These are phyloP conservation scores for Sarcophaga caerulescens DNA, from an alignment of 2,888 invertebrate species.

Conservation along the genomic window DNA sequence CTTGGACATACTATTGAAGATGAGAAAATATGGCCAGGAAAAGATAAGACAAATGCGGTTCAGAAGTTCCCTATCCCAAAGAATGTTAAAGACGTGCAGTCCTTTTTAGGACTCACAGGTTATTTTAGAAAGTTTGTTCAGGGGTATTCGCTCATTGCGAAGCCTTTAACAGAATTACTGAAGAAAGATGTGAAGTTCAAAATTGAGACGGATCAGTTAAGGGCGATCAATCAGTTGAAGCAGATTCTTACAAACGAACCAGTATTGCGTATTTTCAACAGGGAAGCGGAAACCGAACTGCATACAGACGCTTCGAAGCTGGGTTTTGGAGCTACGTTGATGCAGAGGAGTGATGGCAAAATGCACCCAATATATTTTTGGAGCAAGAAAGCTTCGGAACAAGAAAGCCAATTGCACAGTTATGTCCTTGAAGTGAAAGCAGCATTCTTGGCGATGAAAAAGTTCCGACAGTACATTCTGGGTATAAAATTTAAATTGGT, in stretches of 20 bases:
- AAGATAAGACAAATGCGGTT: conserved; percentile 20
- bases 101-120: conserved; percentile 50
- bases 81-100: conserved; percentile 38
- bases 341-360: conserved; percentile 50
- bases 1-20: conserved; percentile 23
- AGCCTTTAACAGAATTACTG: conserved; percentile 55
- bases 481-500: conserved; percentile 43
- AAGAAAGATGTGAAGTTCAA: conserved; percentile 53
- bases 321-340: conserved; percentile 54
- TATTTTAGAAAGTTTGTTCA: conserved; percentile 50
- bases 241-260: conserved; percentile 38
- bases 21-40: conserved; percentile 31
- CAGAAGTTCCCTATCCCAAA: conserved; percentile 36
- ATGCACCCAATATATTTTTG: conserved; percentile 53
- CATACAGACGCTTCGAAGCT: conserved; percentile 53
- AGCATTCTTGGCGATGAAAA: conserved; percentile 36
- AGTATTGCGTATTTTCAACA: conserved; percentile 33
- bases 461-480: conserved; percentile 48
- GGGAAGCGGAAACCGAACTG: conserved; percentile 35
- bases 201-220: conserved; percentile 43
- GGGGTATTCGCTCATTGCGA: conserved; percentile 35
- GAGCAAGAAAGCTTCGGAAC: conserved; percentile 51
- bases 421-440: conserved; percentile 54
- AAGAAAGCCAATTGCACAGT: conserved; percentile 43
- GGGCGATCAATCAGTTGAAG: conserved; percentile 11